Percentiles rank a stretch among this genome's conserved stretches.
Conservation (phyloP, 1,140 invertebrate genomes). For the Diuraphis noxia region DNA sequence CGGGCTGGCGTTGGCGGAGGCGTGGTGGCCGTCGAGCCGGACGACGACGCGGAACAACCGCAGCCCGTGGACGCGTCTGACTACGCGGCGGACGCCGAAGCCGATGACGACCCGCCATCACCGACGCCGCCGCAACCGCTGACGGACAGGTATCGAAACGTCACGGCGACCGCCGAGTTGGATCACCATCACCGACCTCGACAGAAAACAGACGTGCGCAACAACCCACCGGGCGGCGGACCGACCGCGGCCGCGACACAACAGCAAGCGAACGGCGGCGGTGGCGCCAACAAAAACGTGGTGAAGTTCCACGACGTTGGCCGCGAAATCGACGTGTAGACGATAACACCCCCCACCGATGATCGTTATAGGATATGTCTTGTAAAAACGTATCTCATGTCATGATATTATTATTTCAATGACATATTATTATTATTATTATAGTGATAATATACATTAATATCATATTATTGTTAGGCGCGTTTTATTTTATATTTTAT, state of each 20-base stretch:
- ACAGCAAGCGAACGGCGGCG: conserved; percentile 43
- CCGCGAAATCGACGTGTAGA: conserved; percentile 75
- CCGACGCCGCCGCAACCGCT: not conserved
- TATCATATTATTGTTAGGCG: not conserved
- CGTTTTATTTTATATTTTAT: too few relatives aligned
- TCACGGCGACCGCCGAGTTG: conserved; percentile 50
- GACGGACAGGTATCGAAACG: not conserved
- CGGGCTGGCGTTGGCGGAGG: not conserved
- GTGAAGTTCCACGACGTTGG: conserved; percentile 77
- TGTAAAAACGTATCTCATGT: too few relatives aligned
- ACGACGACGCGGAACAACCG: conserved; percentile 57
- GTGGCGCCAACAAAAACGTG: conserved; percentile 68
- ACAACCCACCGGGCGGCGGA: conserved; percentile 42
- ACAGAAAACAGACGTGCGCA: conserved; percentile 16
- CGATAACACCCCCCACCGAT: not conserved
- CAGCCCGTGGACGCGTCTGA: not conserved
- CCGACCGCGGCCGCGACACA: conserved; percentile 38
- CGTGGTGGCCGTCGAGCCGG: conserved; percentile 14
- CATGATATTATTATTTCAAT: too few relatives aligned
- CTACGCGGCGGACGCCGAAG: not conserved
- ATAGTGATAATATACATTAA: not conserved
- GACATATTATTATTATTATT: not conserved
- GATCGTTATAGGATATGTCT: too few relatives aligned
- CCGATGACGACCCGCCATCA: not conserved
- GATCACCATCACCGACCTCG: not conserved